Base-by-base conservation (phyloP, 2,888 invertebrate species). In the Chalcosyrphus nemorum region DNA sequence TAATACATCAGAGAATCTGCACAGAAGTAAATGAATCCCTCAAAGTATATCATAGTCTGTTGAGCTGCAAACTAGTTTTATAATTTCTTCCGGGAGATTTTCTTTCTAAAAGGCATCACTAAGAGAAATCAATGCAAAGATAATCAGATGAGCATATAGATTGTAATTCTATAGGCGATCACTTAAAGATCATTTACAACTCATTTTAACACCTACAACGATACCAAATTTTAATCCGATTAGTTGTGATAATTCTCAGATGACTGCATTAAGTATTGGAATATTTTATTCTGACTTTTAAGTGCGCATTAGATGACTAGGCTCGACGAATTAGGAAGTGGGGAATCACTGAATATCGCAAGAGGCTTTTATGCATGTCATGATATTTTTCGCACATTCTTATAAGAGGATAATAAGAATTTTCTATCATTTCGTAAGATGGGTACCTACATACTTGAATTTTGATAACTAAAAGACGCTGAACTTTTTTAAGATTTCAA, bases 21-120 rank as follows among this genome's bases (percentile, higher is more conserved):
- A n/a, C n/a, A n/a, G n/a, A n/a, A n/a, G n/a, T 24, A 24, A 24
- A 24, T 24, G 4, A 24, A 4, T 2, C 24, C 24, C 2, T 24
- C 24, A 24, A 24, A 24, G 56, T 43, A 11, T 41, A 75, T 68
- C 61, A 68, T 56, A 54, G 75, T 81, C 75, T 68, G 27, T 32
- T 75, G 68, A 68, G 61, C 21, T 61, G 47, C 17, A 81, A 81
- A 81, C 77, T 52, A 15, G 81, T 66, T 76, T 35, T 11, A 11
- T 4, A 11, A 38, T 6, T 43, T 65, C 77, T 81, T 81, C 81
- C 81, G 81, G 81, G 81, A 81, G 77, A 81, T 81, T 65, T 71
- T 71, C 70, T 76, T 81, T 65, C 21, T 11, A 45, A 47, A 27
- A 68, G 41, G 68, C 29, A 29, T 27, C 38, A 17, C 43, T 19